A percentile compares a stretch with the other conserved stretches of the same genome.
phyloP scores from a whole-genome alignment of 2,888 invertebrate genomes.

The Heliconius aoede region DNA sequence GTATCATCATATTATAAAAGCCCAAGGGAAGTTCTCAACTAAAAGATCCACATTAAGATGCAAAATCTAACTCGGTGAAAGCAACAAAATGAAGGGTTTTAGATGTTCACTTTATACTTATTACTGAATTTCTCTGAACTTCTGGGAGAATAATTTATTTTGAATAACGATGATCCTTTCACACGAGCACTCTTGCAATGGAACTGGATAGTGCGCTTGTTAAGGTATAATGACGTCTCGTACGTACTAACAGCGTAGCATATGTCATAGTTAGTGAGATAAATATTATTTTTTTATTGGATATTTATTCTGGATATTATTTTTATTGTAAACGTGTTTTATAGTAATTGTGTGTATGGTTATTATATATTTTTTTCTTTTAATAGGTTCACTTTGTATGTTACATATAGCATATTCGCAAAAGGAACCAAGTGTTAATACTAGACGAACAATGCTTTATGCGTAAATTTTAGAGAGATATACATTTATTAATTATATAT shows the following conservation, averaged over 20 bases:
- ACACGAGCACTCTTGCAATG: conserved; percentile 43
- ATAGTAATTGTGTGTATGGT: too few species aligned
- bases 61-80: conserved; percentile 68
- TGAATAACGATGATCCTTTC: conserved; percentile 48
- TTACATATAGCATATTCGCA: background rate
- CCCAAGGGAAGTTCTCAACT: conserved; percentile 49
- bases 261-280: conserved; percentile 20
- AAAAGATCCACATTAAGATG: conserved; percentile 63
- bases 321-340: background rate
- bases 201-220: conserved; percentile 42
- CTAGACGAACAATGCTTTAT: too few species aligned
- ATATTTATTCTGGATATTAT: background rate
- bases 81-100: conserved; percentile 69
- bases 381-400: background rate
- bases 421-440: too few species aligned
- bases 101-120: conserved; percentile 67
- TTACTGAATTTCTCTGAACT: conserved; percentile 69
- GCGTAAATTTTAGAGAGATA: background rate
- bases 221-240: conserved; percentile 39
- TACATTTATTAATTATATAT: background rate
- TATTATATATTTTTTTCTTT: background rate
- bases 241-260: conserved; percentile 20
- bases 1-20: conserved; percentile 4
- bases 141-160: conserved; percentile 63
- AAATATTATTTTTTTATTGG: conserved; percentile 17